Evolutionary conservation across 2,888 invertebrate species (phyloP).

Genomic region (Clistopyga incitator): DNA sequence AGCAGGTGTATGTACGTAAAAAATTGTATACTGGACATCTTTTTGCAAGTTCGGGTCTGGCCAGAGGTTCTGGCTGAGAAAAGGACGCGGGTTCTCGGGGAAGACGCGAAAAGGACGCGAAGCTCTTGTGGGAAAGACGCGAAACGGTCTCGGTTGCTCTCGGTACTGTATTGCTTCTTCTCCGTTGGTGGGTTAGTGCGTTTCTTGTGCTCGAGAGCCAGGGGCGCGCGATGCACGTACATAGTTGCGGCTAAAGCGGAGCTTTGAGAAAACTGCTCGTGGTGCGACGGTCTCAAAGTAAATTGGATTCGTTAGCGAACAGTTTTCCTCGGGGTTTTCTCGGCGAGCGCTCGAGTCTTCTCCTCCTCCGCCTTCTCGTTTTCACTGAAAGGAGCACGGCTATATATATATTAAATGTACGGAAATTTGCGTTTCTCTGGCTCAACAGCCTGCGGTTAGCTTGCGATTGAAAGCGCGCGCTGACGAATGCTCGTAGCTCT

Average conservation of each 20-base stretch:
- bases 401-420: slow-evolving; percentile 7
- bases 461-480: slow-evolving; percentile 34
- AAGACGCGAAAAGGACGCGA: neutral
- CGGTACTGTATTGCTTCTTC: slow-evolving; percentile 3
- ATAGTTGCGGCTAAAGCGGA: slow-evolving; percentile 45
- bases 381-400: slow-evolving; percentile 16
- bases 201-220: slow-evolving; percentile 14
- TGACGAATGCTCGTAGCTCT: neutral
- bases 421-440: slow-evolving; percentile 31
- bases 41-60: neutral
- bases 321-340: slow-evolving; percentile 53
- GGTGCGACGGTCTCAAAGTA: slow-evolving; percentile 63
- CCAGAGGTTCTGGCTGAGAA: neutral
- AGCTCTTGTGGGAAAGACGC: neutral
- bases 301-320: slow-evolving; percentile 72
- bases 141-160: neutral
- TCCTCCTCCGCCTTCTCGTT: slow-evolving; percentile 23
- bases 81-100: neutral
- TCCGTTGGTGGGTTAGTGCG: neutral
- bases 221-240: slow-evolving; percentile 6
- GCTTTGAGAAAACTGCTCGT: slow-evolving; percentile 63
- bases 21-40: slow-evolving; percentile 4
- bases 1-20: neutral
- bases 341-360: slow-evolving; percentile 3
- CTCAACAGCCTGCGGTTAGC: slow-evolving; percentile 23